Conservation (phyloP, 1,140 invertebrate species). For the Doryteuthis pealeii region DNA sequence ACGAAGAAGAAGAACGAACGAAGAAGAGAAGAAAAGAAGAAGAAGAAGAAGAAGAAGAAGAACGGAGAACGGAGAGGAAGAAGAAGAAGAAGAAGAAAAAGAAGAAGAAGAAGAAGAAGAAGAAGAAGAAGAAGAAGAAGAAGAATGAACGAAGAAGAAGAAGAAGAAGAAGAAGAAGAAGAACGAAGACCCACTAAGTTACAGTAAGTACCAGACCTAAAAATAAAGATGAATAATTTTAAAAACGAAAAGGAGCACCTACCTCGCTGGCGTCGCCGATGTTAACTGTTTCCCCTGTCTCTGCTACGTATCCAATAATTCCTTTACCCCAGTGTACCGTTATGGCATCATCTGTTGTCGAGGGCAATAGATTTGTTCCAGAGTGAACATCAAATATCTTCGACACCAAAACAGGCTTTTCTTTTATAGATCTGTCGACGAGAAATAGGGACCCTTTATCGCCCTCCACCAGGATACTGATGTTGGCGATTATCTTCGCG, state of each 20-base stretch:
- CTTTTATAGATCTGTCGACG: constrained; percentile 69
- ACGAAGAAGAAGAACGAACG: no score
- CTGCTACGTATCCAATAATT: constrained; percentile 90
- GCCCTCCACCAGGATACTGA: constrained; percentile 84
- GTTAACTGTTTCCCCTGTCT: constrained; percentile 87
- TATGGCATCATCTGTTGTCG: constrained; percentile 39
- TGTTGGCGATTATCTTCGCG: constrained; percentile 96
- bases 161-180: no score
- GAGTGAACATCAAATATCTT: constrained; percentile 87
- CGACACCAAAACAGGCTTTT: constrained; percentile 73
- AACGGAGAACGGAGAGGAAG: no score
- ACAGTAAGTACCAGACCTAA: no score
- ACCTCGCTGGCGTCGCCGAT: constrained; percentile 93
- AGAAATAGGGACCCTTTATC: constrained; percentile 90
- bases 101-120: no score
- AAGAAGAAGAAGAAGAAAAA: no score
- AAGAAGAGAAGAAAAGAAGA: no score
- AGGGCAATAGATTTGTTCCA: constrained; percentile 73
- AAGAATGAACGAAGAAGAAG: no score
- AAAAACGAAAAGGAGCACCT: constrained; percentile 38
- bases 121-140: no score
- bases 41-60: no score
- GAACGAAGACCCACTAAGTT: no score
- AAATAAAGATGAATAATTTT: no score
- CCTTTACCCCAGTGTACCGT: constrained; percentile 72